Evolutionary conservation across 2,113 vertebrate species (phyloP), one percentile per base, ranked within the genome.

Genomic region (Ceratotherium simum): DNA sequence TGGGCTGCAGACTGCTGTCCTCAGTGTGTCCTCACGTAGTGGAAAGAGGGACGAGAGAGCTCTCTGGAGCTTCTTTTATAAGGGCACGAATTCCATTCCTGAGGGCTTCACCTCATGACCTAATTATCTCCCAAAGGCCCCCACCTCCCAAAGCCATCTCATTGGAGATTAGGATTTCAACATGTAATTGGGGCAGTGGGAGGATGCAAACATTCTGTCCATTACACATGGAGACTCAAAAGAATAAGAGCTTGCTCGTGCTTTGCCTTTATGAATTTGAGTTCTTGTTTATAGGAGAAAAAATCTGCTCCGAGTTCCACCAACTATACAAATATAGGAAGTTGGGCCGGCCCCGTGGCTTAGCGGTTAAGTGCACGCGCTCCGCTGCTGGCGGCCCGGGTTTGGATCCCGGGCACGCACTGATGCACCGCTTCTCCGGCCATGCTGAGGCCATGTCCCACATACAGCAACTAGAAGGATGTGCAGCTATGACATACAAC

Each of bases 261-360:
- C 76, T 96, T 87, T 89, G 17, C 14, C 31, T 23, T 81, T 42
- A 54, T 46, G 23, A 78, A 67, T 90, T 82, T 67, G 36, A 51
- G 6, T 95, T 89, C 33, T 93, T 70, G 17, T 72, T 76, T 76
- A 79, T 27, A 83, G 42, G n/a, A 78, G 31, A 60, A 95, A 93
- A 80, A 20, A 73, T 36, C 12, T 95, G 25, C 42, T 42, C 29
- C 6, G 31, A 79, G 9, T 73, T 84, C 17, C 16, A 91, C 42
- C 16, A 93, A 85, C 18, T 80, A 29, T 81, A n/a, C 14, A 91
- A 88, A 76, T 67, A 65, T 0, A 84, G 21, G 29, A 72, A 70
- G 29, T 25, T 36, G 39, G n/a, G n/a, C n/a, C n/a, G n/a, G n/a
- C n/a, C n/a, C n/a, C n/a, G n/a, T n/a, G n/a, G n/a, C n/a, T n/a